These are phyloP conservation scores for Anadara kagoshimensis DNA, from an alignment of 1,140 invertebrate genomes.

Conservation along the genomic window DNA sequence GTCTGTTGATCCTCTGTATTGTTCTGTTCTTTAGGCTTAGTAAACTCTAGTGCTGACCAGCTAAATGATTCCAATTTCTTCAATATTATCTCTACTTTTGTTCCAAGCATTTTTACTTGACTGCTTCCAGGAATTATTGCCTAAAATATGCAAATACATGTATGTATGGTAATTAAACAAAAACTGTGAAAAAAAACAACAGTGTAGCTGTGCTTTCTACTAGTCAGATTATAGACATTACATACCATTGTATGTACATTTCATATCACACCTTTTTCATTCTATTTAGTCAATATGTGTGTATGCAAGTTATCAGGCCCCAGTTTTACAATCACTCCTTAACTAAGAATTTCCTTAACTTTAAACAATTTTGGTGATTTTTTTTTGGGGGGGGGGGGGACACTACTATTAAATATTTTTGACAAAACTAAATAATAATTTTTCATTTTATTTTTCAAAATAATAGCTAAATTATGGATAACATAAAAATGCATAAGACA, in stretches of 20 bases:
- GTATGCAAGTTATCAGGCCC: not conserved
- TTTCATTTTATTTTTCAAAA: too few relatives aligned
- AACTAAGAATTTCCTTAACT: too few relatives aligned
- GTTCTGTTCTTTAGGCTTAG: conserved; percentile 7
- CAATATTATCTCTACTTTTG: conserved; percentile 97
- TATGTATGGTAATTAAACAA: not conserved
- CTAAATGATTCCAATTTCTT: conserved; percentile 88
- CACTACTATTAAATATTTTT: too few relatives aligned
- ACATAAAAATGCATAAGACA: too few relatives aligned
- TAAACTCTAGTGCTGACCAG: conserved; percentile 79
- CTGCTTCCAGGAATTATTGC: conserved; percentile 77
- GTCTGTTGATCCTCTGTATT: not conserved
- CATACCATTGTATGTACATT: not conserved
- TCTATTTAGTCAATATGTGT: not conserved
- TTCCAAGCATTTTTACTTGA: conserved; percentile 85
- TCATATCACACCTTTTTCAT: not conserved
- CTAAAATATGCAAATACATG: conserved; percentile 60
- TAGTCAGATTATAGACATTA: conserved; percentile 75
- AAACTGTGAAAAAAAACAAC: not conserved
- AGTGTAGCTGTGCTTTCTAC: conserved; percentile 76
- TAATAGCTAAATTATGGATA: too few relatives aligned
- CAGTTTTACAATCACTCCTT: too few relatives aligned
- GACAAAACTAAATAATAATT: too few relatives aligned
- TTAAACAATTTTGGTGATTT: too few relatives aligned
- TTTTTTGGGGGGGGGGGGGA: too few relatives aligned